Conservation (phyloP, 2,888 invertebrate species). For the Lapara coniferarum region DNA sequence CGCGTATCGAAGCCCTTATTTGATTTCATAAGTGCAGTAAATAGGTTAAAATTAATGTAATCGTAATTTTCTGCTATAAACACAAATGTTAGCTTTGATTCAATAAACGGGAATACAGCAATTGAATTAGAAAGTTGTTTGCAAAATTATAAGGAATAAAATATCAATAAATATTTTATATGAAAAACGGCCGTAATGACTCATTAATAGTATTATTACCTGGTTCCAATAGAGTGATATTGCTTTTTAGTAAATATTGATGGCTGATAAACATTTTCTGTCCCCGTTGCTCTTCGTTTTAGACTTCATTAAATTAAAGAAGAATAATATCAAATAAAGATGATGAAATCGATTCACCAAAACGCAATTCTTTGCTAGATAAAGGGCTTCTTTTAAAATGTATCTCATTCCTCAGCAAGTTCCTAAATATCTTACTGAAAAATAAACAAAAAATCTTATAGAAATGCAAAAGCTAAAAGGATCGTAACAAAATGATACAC, state of each 20-base stretch:
- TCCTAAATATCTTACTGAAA: too few relatives aligned
- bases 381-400: too few relatives aligned
- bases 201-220: not conserved
- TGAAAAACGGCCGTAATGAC: not conserved
- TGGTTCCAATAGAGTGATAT: too few relatives aligned
- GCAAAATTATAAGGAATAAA: not conserved
- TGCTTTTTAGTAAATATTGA: too few relatives aligned
- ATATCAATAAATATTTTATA: constrained; percentile 1
- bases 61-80: constrained; percentile 7
- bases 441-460: too few relatives aligned
- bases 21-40: not conserved
- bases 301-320: too few relatives aligned
- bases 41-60: not conserved
- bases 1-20: not conserved
- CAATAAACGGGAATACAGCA: not conserved
- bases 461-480: not conserved
- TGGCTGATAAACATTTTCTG: too few relatives aligned
- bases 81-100: constrained; percentile 1
- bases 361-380: too few relatives aligned
- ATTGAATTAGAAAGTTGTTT: constrained; percentile 11
- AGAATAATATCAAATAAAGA: too few relatives aligned
- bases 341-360: too few relatives aligned
- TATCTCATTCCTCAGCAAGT: too few relatives aligned
- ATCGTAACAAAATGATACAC: not conserved
- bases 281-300: too few relatives aligned